Conservation (phyloP, 2,797 vertebrate genomes). For the Poeciliopsis infans region DNA sequence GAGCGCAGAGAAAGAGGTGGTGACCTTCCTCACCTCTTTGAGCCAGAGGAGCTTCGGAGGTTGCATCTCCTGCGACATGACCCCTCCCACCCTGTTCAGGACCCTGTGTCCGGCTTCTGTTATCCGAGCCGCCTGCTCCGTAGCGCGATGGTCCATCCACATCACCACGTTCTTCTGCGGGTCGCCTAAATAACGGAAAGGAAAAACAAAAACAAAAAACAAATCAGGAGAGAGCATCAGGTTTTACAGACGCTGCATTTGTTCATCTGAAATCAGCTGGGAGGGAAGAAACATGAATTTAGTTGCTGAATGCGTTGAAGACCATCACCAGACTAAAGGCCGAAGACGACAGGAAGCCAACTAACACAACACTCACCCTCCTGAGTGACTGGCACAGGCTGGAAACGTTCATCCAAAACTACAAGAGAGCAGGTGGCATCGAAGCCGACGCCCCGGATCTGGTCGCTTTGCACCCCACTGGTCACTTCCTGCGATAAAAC, state of each 20-base stretch:
- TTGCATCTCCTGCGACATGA: conserved; percentile 98
- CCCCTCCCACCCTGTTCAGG: conserved; percentile 87
- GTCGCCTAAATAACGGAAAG: conserved; percentile 74
- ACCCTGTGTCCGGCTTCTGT: conserved; percentile 84
- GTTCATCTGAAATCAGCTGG: neutral
- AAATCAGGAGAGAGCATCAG: neutral
- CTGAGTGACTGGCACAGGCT: conserved; percentile 86
- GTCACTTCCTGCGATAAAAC: conserved; percentile 81
- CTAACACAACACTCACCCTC: conserved; percentile 78
- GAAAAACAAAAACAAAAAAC: neutral
- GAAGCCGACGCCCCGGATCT: conserved; percentile 90
- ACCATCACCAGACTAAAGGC: neutral
- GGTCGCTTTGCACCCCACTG: conserved; percentile 70
- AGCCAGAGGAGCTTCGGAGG: conserved; percentile 96
- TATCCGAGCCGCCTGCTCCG: conserved; percentile 86
- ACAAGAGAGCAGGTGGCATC: conserved; percentile 96
- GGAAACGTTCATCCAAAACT: conserved; percentile 88
- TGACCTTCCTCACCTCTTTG: conserved; percentile 86
- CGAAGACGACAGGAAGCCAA: neutral
- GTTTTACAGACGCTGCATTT: neutral
- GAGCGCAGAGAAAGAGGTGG: conserved; percentile 5
- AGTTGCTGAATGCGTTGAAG: neutral
- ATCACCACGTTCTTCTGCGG: conserved; percentile 88
- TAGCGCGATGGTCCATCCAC: conserved; percentile 98
- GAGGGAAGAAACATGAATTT: neutral